Evolutionary conservation across 2,888 invertebrate species (phyloP), one percentile per base, ranked within the genome.

Genomic region (Meandrusa payeni): DNA sequence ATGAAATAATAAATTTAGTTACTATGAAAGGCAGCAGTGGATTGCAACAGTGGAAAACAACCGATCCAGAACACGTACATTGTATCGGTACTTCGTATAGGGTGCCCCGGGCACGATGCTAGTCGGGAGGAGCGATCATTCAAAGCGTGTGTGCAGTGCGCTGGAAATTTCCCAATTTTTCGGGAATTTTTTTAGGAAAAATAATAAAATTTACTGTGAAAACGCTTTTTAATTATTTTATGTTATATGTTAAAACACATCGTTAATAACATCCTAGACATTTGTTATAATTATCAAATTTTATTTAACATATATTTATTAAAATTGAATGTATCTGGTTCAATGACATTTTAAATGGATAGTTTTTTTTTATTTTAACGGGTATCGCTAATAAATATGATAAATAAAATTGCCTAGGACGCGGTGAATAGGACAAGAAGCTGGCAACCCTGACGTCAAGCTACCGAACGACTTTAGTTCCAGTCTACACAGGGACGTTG

Each of bases 41-140:
- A 66, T 40, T 31, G 10, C 48, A n/a, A 2, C 46, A 46, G 33
- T 44, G 39, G 28, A 47, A 51, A 54, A 19, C 24, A 24, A 33
- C 54, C 63, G 57, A 46, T 52, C 43, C 46, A 53, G 19, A 33
- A 44, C 47, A 37, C 50, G 41, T 34, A 41, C 59, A 43, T 67
- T 59, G 69, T 73, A 59, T 48, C 50, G 56, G 68, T 68, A 62
- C 62, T 66, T 65, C 69, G 76, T 75, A 73, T 76, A 71, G 75
- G 77, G 73, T 76, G 72, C 76, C 77, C 69, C 70, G 74, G 76
- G 75, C 71, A 62, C 70, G 68, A 71, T 73, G 71, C 68, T 67
- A 69, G 73, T 73, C 58, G 74, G 78, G 73, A 79, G 74, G 74
- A 80, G 72, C 69, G 76, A 80, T 77, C 77, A 80, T 76, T 75